Evolutionary conservation across 1,140 invertebrate species (phyloP), one percentile per base, ranked within the genome.

Genomic region (Drosophila pseudoananassae): DNA sequence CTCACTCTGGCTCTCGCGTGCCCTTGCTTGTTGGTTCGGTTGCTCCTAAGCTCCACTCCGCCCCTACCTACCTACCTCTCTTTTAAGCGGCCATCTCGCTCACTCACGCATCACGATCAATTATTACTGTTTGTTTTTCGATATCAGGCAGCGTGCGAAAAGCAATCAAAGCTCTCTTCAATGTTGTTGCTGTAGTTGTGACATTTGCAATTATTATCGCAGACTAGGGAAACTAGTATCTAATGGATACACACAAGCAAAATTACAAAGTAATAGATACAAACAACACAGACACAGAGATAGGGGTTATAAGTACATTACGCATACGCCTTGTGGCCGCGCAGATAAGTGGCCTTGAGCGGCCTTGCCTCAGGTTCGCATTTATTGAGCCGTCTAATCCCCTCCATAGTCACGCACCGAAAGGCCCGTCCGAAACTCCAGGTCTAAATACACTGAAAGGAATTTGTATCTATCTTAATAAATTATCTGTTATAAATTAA

Each of bases 121-220:
- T 75, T 74, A 75, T 55, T 15, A 52, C 51, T 58, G 49, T 73
- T 36, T 71, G 47, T 14, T 64, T 46, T 64, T 66, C 43, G 63
- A 66, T 66, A 64, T 17, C 17, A 4, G 38, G 38, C 33, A 15
- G 31, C 43, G 50, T 73, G 59, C 47, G 38, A 70, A 70, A 56
- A 49, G 31, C 66, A 69, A 70, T 69, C 66, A 70, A 38, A 40
- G 64, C 43, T 6, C 56, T 56, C 56, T 56, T 56, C 64, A 55
- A 17, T 68, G 50, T 58, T 27, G 38, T 5, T 14, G 12, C 4
- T 5, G 12, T 10, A 0, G 60, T 36, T 51, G 49, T 75, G 53
- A 75, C 47, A 76, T 49, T 69, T 56, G 72, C 71, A 43, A 76
- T 76, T 72, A 53, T 72, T 60, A 73, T 73, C 56, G 36, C 40